A percentile compares a stretch with the other conserved stretches of the same genome.
Evolutionary conservation across 2,888 invertebrate genomes (phyloP).

Genomic region (Agonum fuliginosum): DNA sequence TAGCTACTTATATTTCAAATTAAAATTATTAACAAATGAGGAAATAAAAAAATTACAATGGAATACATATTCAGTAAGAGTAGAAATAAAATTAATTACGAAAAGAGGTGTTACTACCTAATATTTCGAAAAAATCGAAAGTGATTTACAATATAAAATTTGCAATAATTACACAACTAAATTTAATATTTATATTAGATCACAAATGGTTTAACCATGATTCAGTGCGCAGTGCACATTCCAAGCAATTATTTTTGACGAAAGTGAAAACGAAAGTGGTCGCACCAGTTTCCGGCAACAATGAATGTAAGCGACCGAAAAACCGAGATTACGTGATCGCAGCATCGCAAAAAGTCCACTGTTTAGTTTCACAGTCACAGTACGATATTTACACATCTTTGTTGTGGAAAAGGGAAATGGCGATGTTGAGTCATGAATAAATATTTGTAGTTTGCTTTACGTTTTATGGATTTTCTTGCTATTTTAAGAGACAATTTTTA

Average conservation of each 20-base stretch:
- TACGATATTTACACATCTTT: neutral
- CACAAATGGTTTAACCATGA: neutral
- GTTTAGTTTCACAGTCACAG: neutral
- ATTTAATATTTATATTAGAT: neutral
- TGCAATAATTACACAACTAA: neutral
- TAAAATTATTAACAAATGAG: too few species aligned
- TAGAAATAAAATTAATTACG: neutral
- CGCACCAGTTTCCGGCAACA: slow-evolving; percentile 34
- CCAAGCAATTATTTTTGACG: neutral
- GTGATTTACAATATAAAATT: neutral
- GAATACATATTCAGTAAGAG: too few species aligned
- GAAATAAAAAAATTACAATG: neutral
- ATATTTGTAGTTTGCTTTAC: neutral
- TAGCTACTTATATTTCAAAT: too few species aligned
- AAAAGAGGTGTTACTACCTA: neutral
- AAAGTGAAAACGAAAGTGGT: slow-evolving; percentile 42
- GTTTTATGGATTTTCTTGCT: neutral
- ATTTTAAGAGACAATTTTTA: neutral
- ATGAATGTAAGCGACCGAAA: neutral
- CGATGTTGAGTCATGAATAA: neutral
- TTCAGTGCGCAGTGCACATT: neutral
- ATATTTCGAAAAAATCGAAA: neutral
- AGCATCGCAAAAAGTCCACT: too few species aligned
- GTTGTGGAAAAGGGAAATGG: neutral
- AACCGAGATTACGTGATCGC: neutral